Percentiles rank a stretch among this genome's conserved stretches.
These are phyloP conservation scores for Ectemnius cavifrons DNA, from an alignment of 2,888 invertebrate species.

Conservation along the genomic window DNA sequence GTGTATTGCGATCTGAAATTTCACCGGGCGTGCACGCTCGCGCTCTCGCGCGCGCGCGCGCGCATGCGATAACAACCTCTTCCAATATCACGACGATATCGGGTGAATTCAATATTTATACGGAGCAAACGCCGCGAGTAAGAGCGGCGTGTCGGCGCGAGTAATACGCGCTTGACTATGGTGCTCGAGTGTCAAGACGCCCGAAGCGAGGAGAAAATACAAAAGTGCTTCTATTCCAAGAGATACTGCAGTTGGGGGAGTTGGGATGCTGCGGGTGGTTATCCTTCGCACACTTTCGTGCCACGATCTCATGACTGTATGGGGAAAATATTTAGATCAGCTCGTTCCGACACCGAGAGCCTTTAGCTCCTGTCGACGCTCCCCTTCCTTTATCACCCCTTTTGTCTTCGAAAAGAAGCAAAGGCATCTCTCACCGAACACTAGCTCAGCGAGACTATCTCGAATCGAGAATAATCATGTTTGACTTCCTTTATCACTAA, in stretches of 20 bases:
- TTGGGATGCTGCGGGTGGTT: no score
- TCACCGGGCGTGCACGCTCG: slow-evolving; percentile 11
- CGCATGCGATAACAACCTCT: slow-evolving; percentile 29
- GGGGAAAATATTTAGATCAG: slow-evolving; percentile 13
- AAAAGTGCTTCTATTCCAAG: slow-evolving; percentile 3
- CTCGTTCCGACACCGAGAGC: neutral
- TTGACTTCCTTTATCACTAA: no score
- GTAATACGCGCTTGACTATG: neutral
- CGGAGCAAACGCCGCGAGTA: slow-evolving; percentile 25
- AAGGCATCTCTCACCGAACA: no score
- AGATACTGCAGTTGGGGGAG: neutral
- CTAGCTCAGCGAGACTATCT: no score
- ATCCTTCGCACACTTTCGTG: no score
- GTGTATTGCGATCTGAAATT: slow-evolving; percentile 33
- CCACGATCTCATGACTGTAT: neutral
- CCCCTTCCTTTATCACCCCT: neutral
- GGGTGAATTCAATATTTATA: slow-evolving; percentile 49
- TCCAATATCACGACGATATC: slow-evolving; percentile 38
- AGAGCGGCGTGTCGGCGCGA: slow-evolving; percentile 11
- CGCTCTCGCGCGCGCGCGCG: no score
- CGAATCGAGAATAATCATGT: no score
- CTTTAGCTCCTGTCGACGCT: neutral
- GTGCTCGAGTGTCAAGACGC: slow-evolving; percentile 12
- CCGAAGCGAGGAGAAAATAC: slow-evolving; percentile 15
- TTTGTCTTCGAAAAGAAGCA: neutral